Base-by-base conservation (phyloP, 1,140 invertebrate genomes). In the Harpegnathos saltator region DNA sequence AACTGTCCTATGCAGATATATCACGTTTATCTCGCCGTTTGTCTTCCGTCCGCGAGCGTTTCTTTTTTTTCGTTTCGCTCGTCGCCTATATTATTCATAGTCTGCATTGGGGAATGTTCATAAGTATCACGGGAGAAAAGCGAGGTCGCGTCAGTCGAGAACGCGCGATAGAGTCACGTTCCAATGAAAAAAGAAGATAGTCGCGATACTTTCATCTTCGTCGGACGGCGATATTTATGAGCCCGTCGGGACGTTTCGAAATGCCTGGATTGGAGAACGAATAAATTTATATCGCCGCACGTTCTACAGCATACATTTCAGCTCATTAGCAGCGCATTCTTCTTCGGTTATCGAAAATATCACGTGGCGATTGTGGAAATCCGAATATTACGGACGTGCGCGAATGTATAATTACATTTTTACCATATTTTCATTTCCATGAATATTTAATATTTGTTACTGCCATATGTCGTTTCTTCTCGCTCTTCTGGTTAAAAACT, bases 21-120 rank as follows among this genome's bases (percentile, higher is more conserved):
- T 59, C 22, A n/a, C 33, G 38, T 58, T 80, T 69, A 69, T 71
- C 61, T 69, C 71, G 48, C 65, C 75, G 9, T 80, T 59, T 80
- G 54, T 80, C 71, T 66, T 26, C 14, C 50, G 38, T 9, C 38
- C 38, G 50, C 3, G 17, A 69, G 63, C 29, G 68, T 69, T 78
- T 33, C 7, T 7, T 15, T 44, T 52, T 56, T 33, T 33, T 33
- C 5, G 29, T 33, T n/a, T 33, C 29, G 29, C 29, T 44, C 52
- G 33, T 7, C 33, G 52, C 22, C 19, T 69, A 58, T 44, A 52
- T 78, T 69, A 78, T 78, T 78, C 52, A 69, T 50, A 0, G 52
- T n/a, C 14, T 48, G 75, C 7, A 69, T 69, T 56, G 50, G 14
- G n/a, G n/a, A n/a, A 56, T 19, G 52, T 33, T 66, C 19, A 69